Conservation (phyloP, 2,888 invertebrate genomes). For the Lithodes maja region DNA sequence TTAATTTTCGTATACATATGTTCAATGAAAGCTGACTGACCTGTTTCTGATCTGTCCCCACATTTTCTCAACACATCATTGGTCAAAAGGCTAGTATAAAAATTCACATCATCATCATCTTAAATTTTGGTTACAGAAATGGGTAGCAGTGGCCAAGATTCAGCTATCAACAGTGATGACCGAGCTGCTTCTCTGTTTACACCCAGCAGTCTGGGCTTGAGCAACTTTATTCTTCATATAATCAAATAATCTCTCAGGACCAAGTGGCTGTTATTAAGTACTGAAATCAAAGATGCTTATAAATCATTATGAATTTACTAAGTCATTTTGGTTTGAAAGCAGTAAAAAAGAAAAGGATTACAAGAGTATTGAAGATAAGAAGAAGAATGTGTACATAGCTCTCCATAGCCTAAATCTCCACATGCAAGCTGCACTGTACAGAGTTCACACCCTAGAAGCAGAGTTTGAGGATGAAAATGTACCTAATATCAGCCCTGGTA, state of each 20-base stretch:
- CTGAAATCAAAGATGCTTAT: constrained; percentile 12
- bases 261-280: not conserved
- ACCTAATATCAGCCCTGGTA: no score
- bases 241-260: not conserved
- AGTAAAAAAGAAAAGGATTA: not conserved
- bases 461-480: constrained; percentile 37
- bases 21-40: no score
- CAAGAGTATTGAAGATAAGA: constrained; percentile 41
- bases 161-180: constrained; percentile 51
- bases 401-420: constrained; percentile 53
- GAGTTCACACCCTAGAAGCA: constrained; percentile 41
- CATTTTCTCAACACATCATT: no score
- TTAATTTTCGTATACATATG: no score
- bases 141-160: constrained; percentile 25
- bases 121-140: constrained; percentile 24
- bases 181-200: constrained; percentile 30
- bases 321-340: constrained; percentile 35
- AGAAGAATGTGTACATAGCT: constrained; percentile 49
- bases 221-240: not conserved
- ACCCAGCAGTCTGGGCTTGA: not conserved
- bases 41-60: no score
- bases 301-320: constrained; percentile 41
- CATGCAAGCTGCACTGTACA: constrained; percentile 43
- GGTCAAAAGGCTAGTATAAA: no score
- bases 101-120: no score